These are phyloP conservation scores for Holothuria glaberrima DNA, from an alignment of 35 echinoderm and acorn worm species.

Conservation along the genomic window DNA sequence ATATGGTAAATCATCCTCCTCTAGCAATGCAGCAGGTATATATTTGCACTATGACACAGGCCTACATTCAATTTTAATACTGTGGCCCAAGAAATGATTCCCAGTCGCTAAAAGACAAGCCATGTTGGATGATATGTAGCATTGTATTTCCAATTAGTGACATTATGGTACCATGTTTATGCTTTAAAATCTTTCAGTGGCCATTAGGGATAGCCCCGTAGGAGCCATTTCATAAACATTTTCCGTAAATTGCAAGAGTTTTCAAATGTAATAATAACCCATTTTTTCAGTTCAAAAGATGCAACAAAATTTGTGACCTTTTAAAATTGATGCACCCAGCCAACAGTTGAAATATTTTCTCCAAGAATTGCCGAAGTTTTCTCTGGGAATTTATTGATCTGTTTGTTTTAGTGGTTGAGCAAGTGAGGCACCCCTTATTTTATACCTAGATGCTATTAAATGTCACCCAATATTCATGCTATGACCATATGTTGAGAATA, in stretches of 20 bases:
- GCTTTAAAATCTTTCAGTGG: background rate
- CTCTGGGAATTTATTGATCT: constrained; percentile 3
- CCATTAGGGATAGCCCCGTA: no score
- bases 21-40: no score
- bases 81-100: no score
- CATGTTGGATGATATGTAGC: no score
- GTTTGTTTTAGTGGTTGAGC: constrained; percentile 10
- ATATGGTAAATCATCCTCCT: no score
- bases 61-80: no score
- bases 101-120: no score
- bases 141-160: no score
- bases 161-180: background rate
- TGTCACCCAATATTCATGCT: background rate
- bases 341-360: constrained; percentile 31
- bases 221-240: background rate
- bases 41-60: no score
- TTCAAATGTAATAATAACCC: constrained; percentile 1
- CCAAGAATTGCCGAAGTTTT: background rate
- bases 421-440: constrained; percentile 16
- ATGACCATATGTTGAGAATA: no score
- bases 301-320: background rate
- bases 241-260: background rate
- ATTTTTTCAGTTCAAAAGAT: background rate
- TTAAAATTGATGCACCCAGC: constrained; percentile 7
- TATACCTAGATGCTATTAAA: background rate